A percentile compares a stretch with the other conserved stretches of the same genome.
phyloP scores from a whole-genome alignment of 2,888 invertebrate genomes.

The Tachina fera region DNA sequence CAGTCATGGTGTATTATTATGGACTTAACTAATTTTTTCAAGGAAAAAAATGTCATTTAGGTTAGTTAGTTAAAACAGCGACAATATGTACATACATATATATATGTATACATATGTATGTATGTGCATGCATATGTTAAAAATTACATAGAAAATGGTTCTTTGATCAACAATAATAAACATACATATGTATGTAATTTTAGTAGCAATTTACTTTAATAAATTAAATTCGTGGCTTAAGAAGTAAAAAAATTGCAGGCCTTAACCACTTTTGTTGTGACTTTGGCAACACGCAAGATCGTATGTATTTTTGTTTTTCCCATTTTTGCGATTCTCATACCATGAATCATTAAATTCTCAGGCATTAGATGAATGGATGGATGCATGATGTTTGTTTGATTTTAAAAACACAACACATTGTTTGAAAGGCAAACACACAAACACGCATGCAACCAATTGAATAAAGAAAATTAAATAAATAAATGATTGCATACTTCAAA shows the following conservation, averaged over 20 bases:
- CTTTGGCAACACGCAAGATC: slow-evolving; percentile 55
- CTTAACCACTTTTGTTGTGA: slow-evolving; percentile 43
- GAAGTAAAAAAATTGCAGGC: slow-evolving; percentile 20
- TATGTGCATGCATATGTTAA: too few species aligned
- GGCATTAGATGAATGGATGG: slow-evolving; percentile 38
- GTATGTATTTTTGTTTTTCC: slow-evolving; percentile 7
- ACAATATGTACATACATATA: too few species aligned
- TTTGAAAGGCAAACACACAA: slow-evolving; percentile 24
- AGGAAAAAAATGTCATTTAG: too few species aligned
- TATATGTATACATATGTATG: too few species aligned
- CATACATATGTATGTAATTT: too few species aligned
- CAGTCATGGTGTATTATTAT: too few species aligned
- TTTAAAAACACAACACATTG: slow-evolving; percentile 26
- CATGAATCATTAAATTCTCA: slow-evolving; percentile 68
- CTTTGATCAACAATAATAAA: too few species aligned
- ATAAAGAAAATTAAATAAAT: slow-evolving; percentile 41
- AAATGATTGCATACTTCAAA: slow-evolving; percentile 54
- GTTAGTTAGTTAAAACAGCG: too few species aligned
- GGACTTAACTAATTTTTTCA: too few species aligned
- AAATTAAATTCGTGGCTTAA: slow-evolving; percentile 6
- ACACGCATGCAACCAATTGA: slow-evolving; percentile 14
- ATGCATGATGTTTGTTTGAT: slow-evolving; percentile 29
- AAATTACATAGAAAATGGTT: too few species aligned
- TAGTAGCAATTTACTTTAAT: not conserved
- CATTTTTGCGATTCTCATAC: slow-evolving; percentile 51